A percentile compares a stretch with the other conserved stretches of the same genome.
Conservation (phyloP, 2,113 vertebrate genomes). For the Egretta garzetta region DNA sequence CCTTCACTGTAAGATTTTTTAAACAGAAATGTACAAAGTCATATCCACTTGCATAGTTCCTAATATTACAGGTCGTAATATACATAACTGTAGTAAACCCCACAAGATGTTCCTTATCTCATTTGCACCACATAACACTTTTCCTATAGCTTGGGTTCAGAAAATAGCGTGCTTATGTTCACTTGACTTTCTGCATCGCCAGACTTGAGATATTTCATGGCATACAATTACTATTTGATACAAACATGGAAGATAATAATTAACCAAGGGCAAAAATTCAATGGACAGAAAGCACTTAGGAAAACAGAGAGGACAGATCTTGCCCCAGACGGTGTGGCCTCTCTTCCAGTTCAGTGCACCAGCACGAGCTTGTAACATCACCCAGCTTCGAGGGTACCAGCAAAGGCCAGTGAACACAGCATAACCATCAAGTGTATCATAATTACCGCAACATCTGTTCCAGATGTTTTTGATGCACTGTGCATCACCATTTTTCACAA, state of each 20-base stretch:
- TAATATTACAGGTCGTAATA: background rate
- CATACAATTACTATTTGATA: background rate
- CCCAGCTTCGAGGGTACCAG: background rate
- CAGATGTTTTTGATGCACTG: background rate
- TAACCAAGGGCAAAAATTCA: background rate
- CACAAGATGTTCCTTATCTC: background rate
- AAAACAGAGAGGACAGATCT: background rate
- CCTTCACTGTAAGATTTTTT: background rate
- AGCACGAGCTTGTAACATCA: background rate
- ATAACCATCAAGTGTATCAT: background rate
- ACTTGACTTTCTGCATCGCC: background rate
- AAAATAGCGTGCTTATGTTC: rapidly evolving
- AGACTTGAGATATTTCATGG: background rate
- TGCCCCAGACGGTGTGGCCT: background rate
- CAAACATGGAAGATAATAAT: background rate
- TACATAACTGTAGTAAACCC: background rate
- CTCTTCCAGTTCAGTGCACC: background rate
- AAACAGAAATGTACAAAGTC: background rate
- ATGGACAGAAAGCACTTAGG: background rate
- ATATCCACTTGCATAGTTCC: background rate
- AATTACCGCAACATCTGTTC: conserved; percentile 17
- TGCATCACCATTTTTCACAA: background rate
- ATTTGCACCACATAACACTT: background rate
- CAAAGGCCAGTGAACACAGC: background rate
- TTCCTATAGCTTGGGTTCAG: background rate